Conservation (phyloP, 2,113 vertebrate genomes). For the Barbus barbus region DNA sequence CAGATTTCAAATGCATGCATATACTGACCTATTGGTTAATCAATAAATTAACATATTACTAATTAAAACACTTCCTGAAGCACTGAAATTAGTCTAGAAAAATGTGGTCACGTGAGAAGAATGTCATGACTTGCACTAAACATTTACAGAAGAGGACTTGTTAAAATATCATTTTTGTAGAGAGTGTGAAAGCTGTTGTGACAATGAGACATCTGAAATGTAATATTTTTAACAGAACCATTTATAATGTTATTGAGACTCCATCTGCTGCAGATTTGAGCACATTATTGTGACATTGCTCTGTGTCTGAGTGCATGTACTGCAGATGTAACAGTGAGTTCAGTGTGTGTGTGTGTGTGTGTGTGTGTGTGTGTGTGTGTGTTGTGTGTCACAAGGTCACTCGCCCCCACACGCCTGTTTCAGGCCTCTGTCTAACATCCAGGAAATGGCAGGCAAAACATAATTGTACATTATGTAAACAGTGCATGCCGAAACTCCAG, state of each 20-base stretch:
- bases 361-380: too few species aligned
- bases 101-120: background rate
- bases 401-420: constrained; percentile 58
- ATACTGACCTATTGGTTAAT: background rate
- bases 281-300: too few species aligned
- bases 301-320: too few species aligned
- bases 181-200: background rate
- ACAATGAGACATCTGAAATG: background rate
- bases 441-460: constrained; percentile 76
- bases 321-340: too few species aligned
- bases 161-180: background rate
- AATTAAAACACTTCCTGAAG: background rate
- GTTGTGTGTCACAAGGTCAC: too few species aligned
- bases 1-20: background rate
- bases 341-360: too few species aligned
- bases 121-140: background rate
- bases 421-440: constrained; percentile 71
- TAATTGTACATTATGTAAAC: constrained; percentile 76
- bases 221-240: background rate
- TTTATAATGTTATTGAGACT: too few species aligned
- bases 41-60: background rate
- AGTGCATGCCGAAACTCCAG: constrained; percentile 68
- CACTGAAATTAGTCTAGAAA: background rate
- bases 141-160: background rate
- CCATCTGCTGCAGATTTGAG: too few species aligned